Conservation (phyloP, 2,113 vertebrate species). For the Toxotes chatareus region DNA sequence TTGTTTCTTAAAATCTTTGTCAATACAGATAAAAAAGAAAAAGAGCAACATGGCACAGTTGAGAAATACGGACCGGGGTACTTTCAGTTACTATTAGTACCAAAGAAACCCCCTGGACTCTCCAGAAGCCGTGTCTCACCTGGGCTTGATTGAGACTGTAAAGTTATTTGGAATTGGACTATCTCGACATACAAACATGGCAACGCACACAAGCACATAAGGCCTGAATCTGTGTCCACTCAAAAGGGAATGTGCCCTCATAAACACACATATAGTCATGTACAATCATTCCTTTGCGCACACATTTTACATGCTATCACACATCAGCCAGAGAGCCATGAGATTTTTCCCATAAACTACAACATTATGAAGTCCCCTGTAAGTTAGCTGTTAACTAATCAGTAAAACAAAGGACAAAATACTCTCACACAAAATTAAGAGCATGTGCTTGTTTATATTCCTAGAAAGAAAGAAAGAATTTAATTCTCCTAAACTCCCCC, state of each 20-base stretch:
- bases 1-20: slow-evolving; percentile 25
- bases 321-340: background rate
- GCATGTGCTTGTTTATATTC: slow-evolving; percentile 17
- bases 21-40: background rate
- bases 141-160: background rate
- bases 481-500: slow-evolving; percentile 17
- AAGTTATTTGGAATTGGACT: background rate
- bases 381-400: slow-evolving; percentile 21
- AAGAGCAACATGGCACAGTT: background rate
- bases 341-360: slow-evolving; percentile 19
- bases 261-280: background rate
- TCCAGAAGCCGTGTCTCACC: background rate
- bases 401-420: slow-evolving; percentile 28
- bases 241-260: background rate
- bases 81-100: background rate
- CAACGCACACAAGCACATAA: background rate
- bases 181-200: background rate
- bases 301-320: background rate
- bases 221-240: too few species aligned
- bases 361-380: slow-evolving; percentile 1
- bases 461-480: slow-evolving; percentile 24
- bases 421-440: slow-evolving; percentile 7
- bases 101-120: background rate
- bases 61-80: background rate
- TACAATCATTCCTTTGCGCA: background rate